phyloP scores from a whole-genome alignment of 2,797 vertebrate genomes.

The Bovichtus diacanthus region DNA sequence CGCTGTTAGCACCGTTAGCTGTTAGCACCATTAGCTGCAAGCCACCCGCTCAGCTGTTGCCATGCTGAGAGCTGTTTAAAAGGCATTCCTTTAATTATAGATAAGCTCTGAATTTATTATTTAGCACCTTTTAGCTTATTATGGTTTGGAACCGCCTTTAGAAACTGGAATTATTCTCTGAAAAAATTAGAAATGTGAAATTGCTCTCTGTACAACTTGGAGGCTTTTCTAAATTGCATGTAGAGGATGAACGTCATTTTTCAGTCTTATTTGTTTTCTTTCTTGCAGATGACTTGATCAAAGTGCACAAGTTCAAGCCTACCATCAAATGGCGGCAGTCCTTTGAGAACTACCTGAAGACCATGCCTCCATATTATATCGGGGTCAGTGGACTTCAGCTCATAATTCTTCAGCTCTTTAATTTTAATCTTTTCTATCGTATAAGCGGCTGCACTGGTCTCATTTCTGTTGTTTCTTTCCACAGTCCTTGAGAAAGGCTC shows the following conservation, averaged over 20 bases:
- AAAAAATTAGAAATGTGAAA: neutral
- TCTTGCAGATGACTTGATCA: constrained; percentile 95
- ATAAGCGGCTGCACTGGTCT: neutral
- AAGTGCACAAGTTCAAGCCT: constrained; percentile 99
- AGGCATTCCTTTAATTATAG: too few relatives aligned
- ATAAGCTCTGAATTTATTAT: too few relatives aligned
- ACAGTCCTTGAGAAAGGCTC: constrained; percentile 97
- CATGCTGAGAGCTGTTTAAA: too few relatives aligned
- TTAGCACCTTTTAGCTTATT: too few relatives aligned
- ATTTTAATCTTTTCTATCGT: neutral
- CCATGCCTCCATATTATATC: constrained; percentile 97
- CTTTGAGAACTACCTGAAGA: constrained; percentile 99
- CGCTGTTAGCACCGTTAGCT: too few relatives aligned
- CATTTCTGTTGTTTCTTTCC: constrained; percentile 40
- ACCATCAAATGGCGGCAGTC: constrained; percentile 98
- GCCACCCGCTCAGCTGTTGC: too few relatives aligned
- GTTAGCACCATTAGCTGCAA: too few relatives aligned
- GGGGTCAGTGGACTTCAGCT: constrained; percentile 83
- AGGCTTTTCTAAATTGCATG: too few relatives aligned
- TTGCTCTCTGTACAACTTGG: neutral
- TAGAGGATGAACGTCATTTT: neutral
- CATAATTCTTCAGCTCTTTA: too few relatives aligned
- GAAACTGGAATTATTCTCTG: neutral
- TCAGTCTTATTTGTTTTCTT: neutral
- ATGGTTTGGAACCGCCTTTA: neutral